Conservation (phyloP, 2,888 invertebrate genomes). For the Hirtodrosophila histrioides region DNA sequence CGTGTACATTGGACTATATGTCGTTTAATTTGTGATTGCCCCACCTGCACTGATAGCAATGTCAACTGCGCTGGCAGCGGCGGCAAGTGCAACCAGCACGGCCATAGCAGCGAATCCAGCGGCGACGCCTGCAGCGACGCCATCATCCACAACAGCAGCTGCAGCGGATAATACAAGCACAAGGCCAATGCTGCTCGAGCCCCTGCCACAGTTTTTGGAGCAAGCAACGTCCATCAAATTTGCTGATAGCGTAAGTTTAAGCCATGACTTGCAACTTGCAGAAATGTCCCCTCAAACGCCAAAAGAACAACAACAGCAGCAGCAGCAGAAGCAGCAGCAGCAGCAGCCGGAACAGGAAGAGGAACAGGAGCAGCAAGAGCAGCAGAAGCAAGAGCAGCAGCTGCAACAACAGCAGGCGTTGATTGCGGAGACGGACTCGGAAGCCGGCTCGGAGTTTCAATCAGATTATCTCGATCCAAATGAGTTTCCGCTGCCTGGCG, state of each 20-base stretch:
- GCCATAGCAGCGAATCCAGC: slow-evolving; percentile 25
- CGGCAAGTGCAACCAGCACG: slow-evolving; percentile 48
- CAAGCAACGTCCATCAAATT: slow-evolving; percentile 20
- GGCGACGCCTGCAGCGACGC: slow-evolving; percentile 2
- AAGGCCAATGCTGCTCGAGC: slow-evolving; percentile 40
- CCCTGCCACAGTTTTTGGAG: slow-evolving; percentile 38
- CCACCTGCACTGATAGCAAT: slow-evolving; percentile 64
- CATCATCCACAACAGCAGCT: background rate
- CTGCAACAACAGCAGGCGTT: background rate
- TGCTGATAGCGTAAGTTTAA: slow-evolving; percentile 34
- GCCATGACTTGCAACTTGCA: background rate
- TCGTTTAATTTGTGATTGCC: slow-evolving; percentile 60
- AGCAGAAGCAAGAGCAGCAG: slow-evolving; percentile 18
- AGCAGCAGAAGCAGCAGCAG: background rate
- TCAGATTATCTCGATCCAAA: slow-evolving; percentile 43
- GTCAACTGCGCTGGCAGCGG: slow-evolving; percentile 70
- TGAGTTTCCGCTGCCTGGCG: slow-evolving; percentile 41
- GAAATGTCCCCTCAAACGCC: background rate
- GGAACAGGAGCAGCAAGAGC: background rate
- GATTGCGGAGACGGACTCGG: slow-evolving; percentile 30
- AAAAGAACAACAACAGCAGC: slow-evolving; percentile 5
- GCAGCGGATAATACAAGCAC: background rate
- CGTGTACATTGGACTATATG: slow-evolving; percentile 70
- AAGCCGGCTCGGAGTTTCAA: slow-evolving; percentile 34
- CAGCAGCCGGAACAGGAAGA: too few relatives aligned